Percentiles rank a stretch among this genome's conserved stretches.
Conservation (phyloP, 1,140 invertebrate genomes). For the Berghia stephanieae region DNA sequence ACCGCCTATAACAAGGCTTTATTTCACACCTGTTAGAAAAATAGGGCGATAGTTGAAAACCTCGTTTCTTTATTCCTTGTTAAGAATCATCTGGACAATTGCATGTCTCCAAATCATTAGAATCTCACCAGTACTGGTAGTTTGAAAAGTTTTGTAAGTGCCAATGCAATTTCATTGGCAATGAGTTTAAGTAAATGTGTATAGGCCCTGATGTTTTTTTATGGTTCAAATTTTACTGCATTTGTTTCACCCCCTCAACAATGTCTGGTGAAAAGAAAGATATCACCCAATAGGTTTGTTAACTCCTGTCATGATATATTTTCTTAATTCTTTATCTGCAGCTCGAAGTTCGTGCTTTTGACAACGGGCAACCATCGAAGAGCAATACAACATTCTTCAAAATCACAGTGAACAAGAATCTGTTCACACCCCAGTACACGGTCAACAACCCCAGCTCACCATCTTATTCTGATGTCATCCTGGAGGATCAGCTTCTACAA, state of each 20-base stretch:
- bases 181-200: too few species aligned
- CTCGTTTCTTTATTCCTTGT: too few species aligned
- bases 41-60: too few species aligned
- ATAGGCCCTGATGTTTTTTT: neutral
- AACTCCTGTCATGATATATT: too few species aligned
- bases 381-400: constrained; percentile 43
- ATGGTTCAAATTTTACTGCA: neutral
- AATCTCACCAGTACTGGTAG: neutral
- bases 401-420: constrained; percentile 48
- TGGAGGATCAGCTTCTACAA: constrained; percentile 32
- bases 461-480: constrained; percentile 3
- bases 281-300: too few species aligned
- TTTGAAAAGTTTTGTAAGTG: too few species aligned
- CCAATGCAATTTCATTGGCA: too few species aligned
- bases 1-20: too few species aligned
- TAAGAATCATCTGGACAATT: too few species aligned
- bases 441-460: constrained; percentile 22
- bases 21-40: too few species aligned
- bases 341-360: constrained; percentile 46
- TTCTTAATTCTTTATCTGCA: constrained; percentile 23
- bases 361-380: constrained; percentile 50
- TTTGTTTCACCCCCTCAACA: too few species aligned
- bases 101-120: neutral
- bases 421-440: constrained; percentile 37
- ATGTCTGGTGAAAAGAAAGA: too few species aligned